Base-by-base conservation (phyloP, 2,797 vertebrate genomes). In the Lacerta viridis region DNA sequence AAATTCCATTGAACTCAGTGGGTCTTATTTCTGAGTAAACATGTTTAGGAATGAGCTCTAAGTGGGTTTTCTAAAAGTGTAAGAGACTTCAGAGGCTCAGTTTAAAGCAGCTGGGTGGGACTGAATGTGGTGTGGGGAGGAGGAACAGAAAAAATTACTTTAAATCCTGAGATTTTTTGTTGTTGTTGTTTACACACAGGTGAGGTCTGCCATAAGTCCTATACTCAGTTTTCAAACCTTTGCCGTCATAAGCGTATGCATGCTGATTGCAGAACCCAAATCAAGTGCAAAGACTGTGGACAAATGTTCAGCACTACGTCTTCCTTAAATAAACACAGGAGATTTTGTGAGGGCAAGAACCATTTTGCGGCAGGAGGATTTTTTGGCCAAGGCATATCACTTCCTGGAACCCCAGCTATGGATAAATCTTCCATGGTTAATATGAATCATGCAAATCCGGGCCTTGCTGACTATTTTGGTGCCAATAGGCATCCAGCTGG, bases 301-400 rank as follows among this genome's bases (percentile, higher is more conserved):
- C 99, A 99, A 97, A 99, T 99, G 98, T 99, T 99, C 98, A 99
- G 99, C 98, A 99, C 99, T 97, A 99, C 99, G 90, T 99, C 99
- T 90, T 99, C 99, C 94, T 98, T 99, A 97, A 99, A 99, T 98
- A 99, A 99, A 97, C 99, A 99, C 96, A 98, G 99, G 93, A 98
- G 99, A 96, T 99, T 99, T 98, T 99, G 99, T 96, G 99, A 99
- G 97, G 99, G 99, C 93, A 99, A 99, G 97, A 99, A 99, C 96
- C 99, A 99, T 98, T 99, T 99, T 97, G 98, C 99, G 92, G 98
- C 97, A 96, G 99, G 99, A 96, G 99, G 99, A 92, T 97, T 99
- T 96, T 99, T 99, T 98, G 99, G 98, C 95, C 98, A 98, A 97
- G 98, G 98, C 95, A 98, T 99, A 98, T 98, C 98, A 91, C 98